Base-by-base conservation (phyloP, 64 coral and sea anemone genomes). In the Montipora sp. region DNA sequence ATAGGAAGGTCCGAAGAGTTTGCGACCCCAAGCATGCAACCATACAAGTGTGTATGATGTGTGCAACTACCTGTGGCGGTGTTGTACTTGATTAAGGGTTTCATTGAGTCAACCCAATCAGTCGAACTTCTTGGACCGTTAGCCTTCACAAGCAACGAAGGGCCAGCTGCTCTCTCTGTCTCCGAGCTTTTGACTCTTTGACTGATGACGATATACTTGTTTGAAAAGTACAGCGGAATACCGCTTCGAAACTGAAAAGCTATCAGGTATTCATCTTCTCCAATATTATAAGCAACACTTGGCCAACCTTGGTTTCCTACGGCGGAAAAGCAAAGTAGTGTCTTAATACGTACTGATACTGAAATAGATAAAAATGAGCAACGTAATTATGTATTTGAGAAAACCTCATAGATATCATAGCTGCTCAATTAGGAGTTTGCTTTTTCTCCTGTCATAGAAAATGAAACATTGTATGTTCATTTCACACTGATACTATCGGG, bases 291-390 rank as follows among this genome's bases (percentile, higher is more conserved):
- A 14, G 89, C 60, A 11, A 83, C 94, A 60, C 69, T 77, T 14
- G 95, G 95, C 95, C 95, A 98, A 5, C 95, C 95, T 98, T 98
- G 95, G 1, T 98, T 90, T 7, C 92, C 95, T 98, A 24, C 10
- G 6, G 77, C 79, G 20, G 1, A 11, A 11, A 51, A 80, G 23
- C 36, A 60, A 19, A 21, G 3, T 12, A 63, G 53, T 6, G 53
- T 36, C 7, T 57, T 6, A 57, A 57, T 57, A 57, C 0, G 6
- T 57, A 8, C 53, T 57, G 53, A 36, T 36, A 36, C 36, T 36
- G 36, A 36, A 36, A 36, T 36, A 36, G 36, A 36, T 36, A 36
- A 36, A 36, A 36, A 36, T 36, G 36, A 36, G 36, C 36, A 36
- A 36, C 36, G 36, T 36, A 36, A 36, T 36, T 36, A 36, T 36